These are phyloP conservation scores for Harpagifer antarcticus DNA, from an alignment of 2,797 vertebrate species.

Conservation along the genomic window DNA sequence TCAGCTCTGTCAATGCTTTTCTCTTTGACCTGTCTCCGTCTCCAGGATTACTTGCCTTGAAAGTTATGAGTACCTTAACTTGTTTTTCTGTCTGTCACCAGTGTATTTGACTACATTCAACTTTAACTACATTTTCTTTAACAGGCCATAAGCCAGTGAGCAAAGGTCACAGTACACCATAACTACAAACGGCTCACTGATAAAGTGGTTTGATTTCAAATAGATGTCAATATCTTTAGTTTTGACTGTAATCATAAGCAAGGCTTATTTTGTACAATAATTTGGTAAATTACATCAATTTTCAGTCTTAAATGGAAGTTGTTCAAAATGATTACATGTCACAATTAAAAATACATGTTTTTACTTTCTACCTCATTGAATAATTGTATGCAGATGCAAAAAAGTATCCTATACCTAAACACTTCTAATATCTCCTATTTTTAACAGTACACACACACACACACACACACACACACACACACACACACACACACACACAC, in stretches of 20 bases:
- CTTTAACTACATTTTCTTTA: constrained; percentile 9
- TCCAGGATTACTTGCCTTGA: constrained; percentile 1
- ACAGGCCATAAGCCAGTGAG: constrained; percentile 1
- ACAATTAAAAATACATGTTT: no score
- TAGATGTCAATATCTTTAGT: background rate
- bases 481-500: no score
- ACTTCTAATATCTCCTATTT: no score
- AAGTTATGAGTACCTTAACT: constrained; percentile 4
- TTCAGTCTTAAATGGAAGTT: no score
- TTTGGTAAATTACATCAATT: no score
- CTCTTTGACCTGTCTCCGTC: constrained; percentile 21
- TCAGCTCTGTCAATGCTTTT: constrained; percentile 27
- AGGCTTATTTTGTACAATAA: no score
- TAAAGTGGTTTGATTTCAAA: constrained; percentile 13
- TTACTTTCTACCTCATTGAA: no score
- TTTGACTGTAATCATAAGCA: background rate
- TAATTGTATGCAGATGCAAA: no score
- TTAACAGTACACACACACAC: no score
- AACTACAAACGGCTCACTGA: background rate
- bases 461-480: no score
- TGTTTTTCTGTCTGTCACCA: constrained; percentile 11
- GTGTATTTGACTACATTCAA: background rate
- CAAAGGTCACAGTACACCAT: background rate
- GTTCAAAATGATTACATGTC: no score
- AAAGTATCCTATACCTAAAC: no score